phyloP scores from a whole-genome alignment of 1,140 invertebrate genomes.

The Aphelinus atriplicis region DNA sequence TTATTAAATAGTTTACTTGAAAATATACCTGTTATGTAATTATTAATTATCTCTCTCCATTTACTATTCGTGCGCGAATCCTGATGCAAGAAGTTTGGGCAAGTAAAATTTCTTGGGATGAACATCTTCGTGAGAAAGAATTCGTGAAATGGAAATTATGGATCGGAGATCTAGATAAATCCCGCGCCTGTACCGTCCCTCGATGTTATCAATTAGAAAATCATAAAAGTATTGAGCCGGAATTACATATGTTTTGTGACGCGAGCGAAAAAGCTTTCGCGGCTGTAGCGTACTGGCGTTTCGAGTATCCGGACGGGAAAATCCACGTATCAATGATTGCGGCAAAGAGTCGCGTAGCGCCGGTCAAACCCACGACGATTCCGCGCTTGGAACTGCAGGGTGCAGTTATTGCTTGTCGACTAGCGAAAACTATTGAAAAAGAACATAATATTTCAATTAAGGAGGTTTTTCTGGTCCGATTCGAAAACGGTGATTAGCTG shows the following conservation, averaged over 20 bases:
- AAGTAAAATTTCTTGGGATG: slow-evolving; percentile 33
- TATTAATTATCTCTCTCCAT: slow-evolving; percentile 24
- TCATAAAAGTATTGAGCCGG: too few relatives aligned
- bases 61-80: slow-evolving; percentile 54
- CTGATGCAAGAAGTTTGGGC: slow-evolving; percentile 56
- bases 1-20: too few relatives aligned
- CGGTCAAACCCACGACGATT: neutral
- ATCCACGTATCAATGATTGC: neutral
- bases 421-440: neutral
- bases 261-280: too few relatives aligned
- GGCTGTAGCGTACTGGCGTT: too few relatives aligned
- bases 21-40: too few relatives aligned
- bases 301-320: too few relatives aligned
- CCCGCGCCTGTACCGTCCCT: neutral
- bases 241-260: too few relatives aligned
- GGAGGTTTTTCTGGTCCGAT: slow-evolving; percentile 1
- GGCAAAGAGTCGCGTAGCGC: neutral
- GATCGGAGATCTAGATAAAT: neutral
- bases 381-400: slow-evolving; percentile 25
- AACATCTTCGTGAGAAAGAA: neutral
- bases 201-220: neutral
- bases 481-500: neutral
- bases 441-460: neutral
- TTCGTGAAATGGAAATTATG: neutral
- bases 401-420: slow-evolving; percentile 11